Evolutionary conservation across 2,113 vertebrate species (phyloP).

Genomic region (Epinephelus moara): DNA sequence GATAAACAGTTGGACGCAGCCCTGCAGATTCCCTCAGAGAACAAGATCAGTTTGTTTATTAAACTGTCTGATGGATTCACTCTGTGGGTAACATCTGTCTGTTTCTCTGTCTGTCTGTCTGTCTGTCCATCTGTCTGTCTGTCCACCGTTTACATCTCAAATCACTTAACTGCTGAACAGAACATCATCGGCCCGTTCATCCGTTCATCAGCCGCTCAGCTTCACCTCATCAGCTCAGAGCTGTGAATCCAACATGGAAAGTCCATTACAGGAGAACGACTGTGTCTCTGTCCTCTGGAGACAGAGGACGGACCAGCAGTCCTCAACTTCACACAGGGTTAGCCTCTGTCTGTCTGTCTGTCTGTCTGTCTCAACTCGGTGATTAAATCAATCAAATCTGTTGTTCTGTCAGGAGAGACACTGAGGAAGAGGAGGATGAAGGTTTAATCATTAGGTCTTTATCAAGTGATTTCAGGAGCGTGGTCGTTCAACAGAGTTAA

Average conservation of each 20-base stretch:
- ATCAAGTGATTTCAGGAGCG: neutral
- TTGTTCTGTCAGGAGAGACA: neutral
- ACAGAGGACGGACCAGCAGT: neutral
- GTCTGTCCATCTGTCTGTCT: no score
- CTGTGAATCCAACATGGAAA: conserved; percentile 11
- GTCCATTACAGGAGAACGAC: conserved; percentile 16
- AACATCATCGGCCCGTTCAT: neutral
- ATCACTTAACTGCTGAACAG: no score
- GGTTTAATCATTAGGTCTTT: conserved; percentile 29
- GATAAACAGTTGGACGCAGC: no score
- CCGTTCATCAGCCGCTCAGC: neutral
- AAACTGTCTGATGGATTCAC: no score
- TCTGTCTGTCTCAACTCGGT: neutral
- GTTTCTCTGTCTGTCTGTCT: neutral
- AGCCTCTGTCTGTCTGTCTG: neutral
- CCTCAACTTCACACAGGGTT: neutral
- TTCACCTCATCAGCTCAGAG: neutral
- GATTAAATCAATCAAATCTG: conserved; percentile 18
- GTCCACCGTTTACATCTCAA: no score
- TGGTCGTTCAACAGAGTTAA: no score
- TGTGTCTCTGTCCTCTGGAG: neutral
- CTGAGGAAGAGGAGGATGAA: neutral
- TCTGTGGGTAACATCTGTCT: neutral
- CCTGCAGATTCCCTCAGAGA: no score
- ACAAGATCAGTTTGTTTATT: no score